Base-by-base conservation (phyloP, 2,113 vertebrate species). In the Oryzias celebensis region DNA sequence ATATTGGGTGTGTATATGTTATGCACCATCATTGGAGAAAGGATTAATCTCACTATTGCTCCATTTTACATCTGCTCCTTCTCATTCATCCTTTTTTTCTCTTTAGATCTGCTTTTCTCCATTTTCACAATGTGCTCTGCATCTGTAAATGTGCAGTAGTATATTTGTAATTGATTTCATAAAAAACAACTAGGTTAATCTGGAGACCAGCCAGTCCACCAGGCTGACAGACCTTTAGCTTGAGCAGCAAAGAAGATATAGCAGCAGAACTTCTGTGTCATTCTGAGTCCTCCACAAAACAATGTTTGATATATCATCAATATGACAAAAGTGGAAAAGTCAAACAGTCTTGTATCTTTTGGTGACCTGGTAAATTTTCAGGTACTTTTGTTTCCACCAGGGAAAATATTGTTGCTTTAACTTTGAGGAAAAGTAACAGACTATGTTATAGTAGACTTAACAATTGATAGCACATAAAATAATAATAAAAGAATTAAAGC, bases 281-380 rank as follows among this genome's bases (percentile, higher is more conserved):
- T 70, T 85, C 76, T 75, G 79, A 87, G 80, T 90, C 80, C 85
- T 85, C 81, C 86, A 80, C 85, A 76, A 84, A 83, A 62, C 72
- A 65, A 56, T 42, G 51, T 31, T 49, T 36, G 52, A 68, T 80
- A 67, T 41, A 76, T 44, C 56, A 75, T 57, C 7, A 36, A 51
- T 51, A 41, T 26, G 41, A 58, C 58, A 58, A 65, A 46, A 24
- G 44, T 50, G 8, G 31, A 36, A 36, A 8, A 36, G 31, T 8
- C 7, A 28, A 28, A 28, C 26, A 36, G 36, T 36, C 8, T 36
- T 10, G 3, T 36, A 1, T 36, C 10, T 36, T 36, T 10, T 36
- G 36, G 36, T 36, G 8, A 36, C 8, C 2, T 36, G 7, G 36
- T 10, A 10, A 3, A 36, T 36, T 36, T 36, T 12, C 8, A 36